Evolutionary conservation across 2,113 vertebrate species (phyloP).

Genomic region (Lanius collurio): DNA sequence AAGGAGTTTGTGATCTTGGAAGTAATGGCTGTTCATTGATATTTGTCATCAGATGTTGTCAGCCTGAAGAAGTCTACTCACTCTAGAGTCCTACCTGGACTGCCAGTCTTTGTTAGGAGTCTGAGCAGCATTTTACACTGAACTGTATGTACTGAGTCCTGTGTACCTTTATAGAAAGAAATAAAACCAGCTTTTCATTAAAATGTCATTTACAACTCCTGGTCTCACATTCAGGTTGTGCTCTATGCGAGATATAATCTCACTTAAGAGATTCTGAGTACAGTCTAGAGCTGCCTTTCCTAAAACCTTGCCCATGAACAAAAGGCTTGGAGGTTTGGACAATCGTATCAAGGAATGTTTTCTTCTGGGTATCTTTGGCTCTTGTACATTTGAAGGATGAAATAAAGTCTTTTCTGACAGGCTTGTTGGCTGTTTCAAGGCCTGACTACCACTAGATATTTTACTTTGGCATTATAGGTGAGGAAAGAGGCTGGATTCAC

Average conservation of each 20-base stretch:
- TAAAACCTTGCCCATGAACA: background rate
- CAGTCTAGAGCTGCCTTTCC: background rate
- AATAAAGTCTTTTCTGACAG: background rate
- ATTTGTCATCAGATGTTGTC: background rate
- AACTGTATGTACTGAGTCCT: background rate
- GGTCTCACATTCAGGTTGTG: background rate
- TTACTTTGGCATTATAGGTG: background rate
- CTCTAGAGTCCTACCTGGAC: background rate
- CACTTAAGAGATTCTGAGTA: background rate
- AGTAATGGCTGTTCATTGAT: background rate
- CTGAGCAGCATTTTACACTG: background rate
- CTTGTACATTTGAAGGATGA: background rate
- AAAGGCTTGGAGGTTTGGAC: background rate
- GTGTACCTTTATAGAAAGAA: background rate
- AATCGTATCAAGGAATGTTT: background rate
- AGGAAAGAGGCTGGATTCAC: background rate
- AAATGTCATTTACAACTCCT: background rate
- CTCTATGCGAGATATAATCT: background rate
- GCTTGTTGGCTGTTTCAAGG: background rate
- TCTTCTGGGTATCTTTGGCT: background rate
- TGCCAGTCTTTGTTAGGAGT: background rate
- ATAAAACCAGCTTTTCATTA: background rate
- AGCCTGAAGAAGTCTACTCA: background rate
- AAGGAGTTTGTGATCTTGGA: background rate
- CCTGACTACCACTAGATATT: background rate